Conservation (phyloP, 1,140 invertebrate genomes). For the Bacillus rossius region DNA sequence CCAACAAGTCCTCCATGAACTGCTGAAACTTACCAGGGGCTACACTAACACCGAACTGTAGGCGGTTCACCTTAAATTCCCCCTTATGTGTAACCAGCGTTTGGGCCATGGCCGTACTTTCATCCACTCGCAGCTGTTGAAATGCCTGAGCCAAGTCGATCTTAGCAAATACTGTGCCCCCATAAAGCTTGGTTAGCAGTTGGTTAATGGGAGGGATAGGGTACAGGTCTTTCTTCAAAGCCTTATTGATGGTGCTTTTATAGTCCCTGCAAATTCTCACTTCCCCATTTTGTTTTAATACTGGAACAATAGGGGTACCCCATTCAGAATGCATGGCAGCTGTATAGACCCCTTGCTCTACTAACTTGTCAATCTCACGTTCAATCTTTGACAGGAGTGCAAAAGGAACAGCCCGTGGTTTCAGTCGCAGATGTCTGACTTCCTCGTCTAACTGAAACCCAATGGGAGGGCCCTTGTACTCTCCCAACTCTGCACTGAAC, state of each 20-base stretch:
- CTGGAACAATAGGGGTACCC: constrained; percentile 37
- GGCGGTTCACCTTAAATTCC: constrained; percentile 40
- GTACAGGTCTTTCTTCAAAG: constrained; percentile 22
- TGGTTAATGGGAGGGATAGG: constrained; percentile 22
- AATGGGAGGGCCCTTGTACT: no score
- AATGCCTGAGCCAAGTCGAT: constrained; percentile 33
- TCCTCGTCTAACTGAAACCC: no score
- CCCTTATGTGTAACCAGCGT: constrained; percentile 39
- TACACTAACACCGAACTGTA: constrained; percentile 44
- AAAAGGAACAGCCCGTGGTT: no score
- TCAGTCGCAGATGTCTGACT: no score
- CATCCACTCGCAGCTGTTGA: constrained; percentile 33
- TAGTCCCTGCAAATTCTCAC: constrained; percentile 38
- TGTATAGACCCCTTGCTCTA: neutral
- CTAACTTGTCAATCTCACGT: neutral
- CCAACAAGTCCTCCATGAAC: constrained; percentile 14
- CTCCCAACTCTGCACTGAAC: no score
- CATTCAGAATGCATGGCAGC: constrained; percentile 23
- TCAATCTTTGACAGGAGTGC: neutral
- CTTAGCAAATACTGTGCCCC: no score
- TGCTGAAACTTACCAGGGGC: constrained; percentile 39
- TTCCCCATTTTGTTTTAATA: constrained; percentile 34
- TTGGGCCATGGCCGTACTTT: constrained; percentile 13
- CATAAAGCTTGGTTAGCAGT: neutral
- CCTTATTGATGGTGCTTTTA: constrained; percentile 35